Evolutionary conservation across 1,140 invertebrate genomes (phyloP).

Genomic region (Drosophila saltans): DNA sequence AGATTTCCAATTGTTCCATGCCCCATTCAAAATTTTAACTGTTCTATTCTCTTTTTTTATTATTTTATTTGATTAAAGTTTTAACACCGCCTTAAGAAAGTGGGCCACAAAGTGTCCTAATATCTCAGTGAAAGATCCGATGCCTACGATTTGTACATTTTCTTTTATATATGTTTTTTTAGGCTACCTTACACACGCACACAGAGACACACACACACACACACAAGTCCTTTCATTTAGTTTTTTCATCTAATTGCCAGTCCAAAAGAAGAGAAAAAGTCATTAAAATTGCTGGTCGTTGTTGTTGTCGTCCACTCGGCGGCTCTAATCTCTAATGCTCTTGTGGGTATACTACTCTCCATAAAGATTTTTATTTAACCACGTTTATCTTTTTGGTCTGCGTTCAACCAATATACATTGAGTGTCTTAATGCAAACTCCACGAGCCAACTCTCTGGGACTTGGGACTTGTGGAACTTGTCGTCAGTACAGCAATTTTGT

Average conservation of each 20-base stretch:
- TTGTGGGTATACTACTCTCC: constrained; percentile 27
- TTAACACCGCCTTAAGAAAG: no score
- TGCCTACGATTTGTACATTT: neutral
- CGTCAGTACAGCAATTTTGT: constrained; percentile 69
- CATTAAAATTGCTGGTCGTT: constrained; percentile 6
- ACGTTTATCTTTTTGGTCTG: constrained; percentile 35
- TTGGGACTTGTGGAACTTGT: constrained; percentile 27
- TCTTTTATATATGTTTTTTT: neutral
- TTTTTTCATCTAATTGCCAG: constrained; percentile 6
- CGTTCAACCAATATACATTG: neutral
- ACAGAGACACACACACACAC: neutral
- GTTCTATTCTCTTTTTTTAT: no score
- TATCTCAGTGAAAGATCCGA: neutral
- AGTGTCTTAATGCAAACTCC: constrained; percentile 31
- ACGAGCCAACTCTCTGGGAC: neutral
- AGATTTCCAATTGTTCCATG: no score
- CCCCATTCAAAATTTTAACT: no score
- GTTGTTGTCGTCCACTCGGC: neutral
- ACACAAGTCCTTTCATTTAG: constrained; percentile 6
- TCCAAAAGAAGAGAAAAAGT: neutral
- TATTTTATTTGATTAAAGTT: no score
- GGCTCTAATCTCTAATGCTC: constrained; percentile 57
- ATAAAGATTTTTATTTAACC: constrained; percentile 59
- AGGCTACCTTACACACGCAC: neutral
- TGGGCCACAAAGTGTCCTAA: no score